A percentile compares a stretch with the other conserved stretches of the same genome.
These are phyloP conservation scores for Athene noctua DNA, from an alignment of 2,113 vertebrate species.

Conservation along the genomic window DNA sequence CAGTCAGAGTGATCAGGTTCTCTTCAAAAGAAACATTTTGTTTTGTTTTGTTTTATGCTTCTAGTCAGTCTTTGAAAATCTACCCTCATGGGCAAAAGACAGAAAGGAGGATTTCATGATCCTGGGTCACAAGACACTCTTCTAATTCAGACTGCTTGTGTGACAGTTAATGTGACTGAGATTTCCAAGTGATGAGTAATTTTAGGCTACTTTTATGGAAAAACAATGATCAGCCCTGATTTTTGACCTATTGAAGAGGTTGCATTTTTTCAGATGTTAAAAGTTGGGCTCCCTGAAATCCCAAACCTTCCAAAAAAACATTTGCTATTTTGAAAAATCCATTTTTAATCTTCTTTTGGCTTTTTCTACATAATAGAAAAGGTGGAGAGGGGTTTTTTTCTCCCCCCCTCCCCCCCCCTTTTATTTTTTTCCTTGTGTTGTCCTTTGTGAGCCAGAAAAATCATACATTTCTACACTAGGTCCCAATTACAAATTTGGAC, in stretches of 20 bases:
- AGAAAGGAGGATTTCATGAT: neutral
- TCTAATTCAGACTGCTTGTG: neutral
- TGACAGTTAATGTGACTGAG: neutral
- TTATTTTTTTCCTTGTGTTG: neutral
- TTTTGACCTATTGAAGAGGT: neutral
- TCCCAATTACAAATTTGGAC: conserved; percentile 14
- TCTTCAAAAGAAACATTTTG: neutral
- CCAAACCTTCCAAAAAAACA: neutral
- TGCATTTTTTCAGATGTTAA: neutral
- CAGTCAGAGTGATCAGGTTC: neutral
- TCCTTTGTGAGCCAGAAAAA: neutral
- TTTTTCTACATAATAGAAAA: neutral
- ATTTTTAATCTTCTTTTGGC: neutral
- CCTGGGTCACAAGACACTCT: neutral
- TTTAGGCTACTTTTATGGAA: neutral
- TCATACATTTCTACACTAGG: neutral
- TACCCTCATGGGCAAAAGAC: neutral
- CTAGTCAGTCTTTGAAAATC: neutral
- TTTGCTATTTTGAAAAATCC: neutral
- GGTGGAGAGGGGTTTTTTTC: neutral
- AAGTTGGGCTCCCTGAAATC: neutral
- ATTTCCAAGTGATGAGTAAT: neutral
- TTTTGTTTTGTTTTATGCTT: neutral
- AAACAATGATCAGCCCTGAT: neutral
- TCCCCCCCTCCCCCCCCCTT: no score